Percentiles rank a stretch among this genome's conserved stretches.
These are phyloP conservation scores for Mesocentrotus franciscanus DNA, from an alignment of 53 echinoderm and acorn worm species.

Conservation along the genomic window DNA sequence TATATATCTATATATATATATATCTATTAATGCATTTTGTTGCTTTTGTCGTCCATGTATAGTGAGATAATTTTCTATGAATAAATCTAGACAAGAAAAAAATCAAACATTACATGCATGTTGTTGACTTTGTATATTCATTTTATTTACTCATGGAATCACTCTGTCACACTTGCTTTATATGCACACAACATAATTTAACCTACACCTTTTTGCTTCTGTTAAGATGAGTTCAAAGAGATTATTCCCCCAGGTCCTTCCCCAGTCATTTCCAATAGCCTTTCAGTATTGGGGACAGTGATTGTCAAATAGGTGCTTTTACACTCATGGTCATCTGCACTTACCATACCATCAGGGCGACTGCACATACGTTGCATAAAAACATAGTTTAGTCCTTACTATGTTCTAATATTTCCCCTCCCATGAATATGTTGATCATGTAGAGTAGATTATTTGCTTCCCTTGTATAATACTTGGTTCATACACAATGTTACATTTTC, in stretches of 20 bases:
- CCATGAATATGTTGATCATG: constrained; percentile 6
- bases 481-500: neutral
- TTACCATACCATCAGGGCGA: neutral
- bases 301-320: neutral
- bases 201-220: constrained; percentile 22
- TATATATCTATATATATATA: constrained; percentile 47
- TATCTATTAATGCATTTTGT: constrained; percentile 62
- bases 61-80: constrained; percentile 62
- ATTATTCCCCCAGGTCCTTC: neutral
- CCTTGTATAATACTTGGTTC: neutral
- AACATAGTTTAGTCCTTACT: neutral
- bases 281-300: neutral
- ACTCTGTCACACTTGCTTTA: constrained; percentile 54
- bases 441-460: constrained; percentile 32
- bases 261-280: neutral
- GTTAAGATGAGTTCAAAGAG: constrained; percentile 10
- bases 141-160: constrained; percentile 57
- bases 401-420: constrained; percentile 4
- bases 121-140: constrained; percentile 69
- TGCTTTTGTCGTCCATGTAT: constrained; percentile 61
- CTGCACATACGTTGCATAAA: neutral
- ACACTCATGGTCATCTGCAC: constrained; percentile 18
- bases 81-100: constrained; percentile 50
- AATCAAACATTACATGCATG: constrained; percentile 65
- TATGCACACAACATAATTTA: constrained; percentile 33